Evolutionary conservation across 2,888 invertebrate species (phyloP).

Genomic region (Tenodera sinensis): DNA sequence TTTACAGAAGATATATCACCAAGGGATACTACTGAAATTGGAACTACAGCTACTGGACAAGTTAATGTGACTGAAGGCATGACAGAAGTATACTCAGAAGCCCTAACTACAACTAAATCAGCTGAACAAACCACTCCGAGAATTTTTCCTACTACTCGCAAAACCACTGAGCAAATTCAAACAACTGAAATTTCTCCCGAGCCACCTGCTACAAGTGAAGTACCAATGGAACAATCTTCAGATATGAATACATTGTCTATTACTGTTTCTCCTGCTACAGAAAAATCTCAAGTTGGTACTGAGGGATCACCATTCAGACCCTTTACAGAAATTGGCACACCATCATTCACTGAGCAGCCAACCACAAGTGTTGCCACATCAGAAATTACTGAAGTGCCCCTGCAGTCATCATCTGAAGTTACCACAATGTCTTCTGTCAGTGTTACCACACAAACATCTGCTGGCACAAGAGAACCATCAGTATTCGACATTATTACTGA

Average conservation of each 20-base stretch:
- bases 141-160: not conserved
- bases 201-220: not conserved
- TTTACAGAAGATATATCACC: conserved; percentile 7
- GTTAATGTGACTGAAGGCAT: no score
- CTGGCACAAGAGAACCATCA: not conserved
- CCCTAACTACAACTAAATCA: not conserved
- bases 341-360: not conserved
- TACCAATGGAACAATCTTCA: no score
- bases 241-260: not conserved
- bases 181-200: not conserved
- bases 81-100: not conserved
- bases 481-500: no score
- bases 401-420: no score
- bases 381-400: not conserved
- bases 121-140: not conserved
- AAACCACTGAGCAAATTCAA: not conserved
- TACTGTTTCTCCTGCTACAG: not conserved
- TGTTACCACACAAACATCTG: no score
- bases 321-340: not conserved
- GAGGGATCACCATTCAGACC: not conserved
- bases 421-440: no score
- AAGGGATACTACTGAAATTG: not conserved
- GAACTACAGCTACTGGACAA: not conserved
- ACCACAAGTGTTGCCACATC: not conserved
- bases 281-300: not conserved